Base-by-base conservation (phyloP, 2,113 vertebrate species). In the Larimichthys polyactis region DNA sequence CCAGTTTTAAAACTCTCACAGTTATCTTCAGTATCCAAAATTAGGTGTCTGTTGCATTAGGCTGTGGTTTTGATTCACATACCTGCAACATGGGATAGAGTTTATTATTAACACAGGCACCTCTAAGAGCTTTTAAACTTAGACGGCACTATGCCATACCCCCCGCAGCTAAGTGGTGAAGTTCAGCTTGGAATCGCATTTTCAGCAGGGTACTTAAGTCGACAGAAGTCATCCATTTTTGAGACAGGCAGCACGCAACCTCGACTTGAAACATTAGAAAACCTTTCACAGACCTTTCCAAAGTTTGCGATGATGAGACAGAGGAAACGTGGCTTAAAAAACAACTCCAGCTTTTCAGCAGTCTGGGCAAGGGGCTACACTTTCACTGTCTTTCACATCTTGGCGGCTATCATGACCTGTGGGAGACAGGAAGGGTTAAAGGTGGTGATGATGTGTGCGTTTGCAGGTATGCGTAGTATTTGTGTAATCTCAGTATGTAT, bases 141-240 rank as follows among this genome's bases (percentile, higher is more conserved):
- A 40, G 66, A 81, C 62, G 51, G 54, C 27, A 60, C 60, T 62
- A 69, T 8, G 40, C 62, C 11, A 0, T 36, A 48, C 17, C 36
- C 8, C 69, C 58, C 19, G 16, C 54, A 85, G 76, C 70, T 84
- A 69, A 77, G 85, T 75, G 43, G 60, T 1, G 1, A 76, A 84
- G 78, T 87, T 85, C 75, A 85, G 55, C 59, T 85, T 29, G 55
- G 46, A 88, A 82, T 43, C 69, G 36, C 52, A 87, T 87, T 84
- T 90, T 65, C 68, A 73, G 60, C 0, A 43, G 81, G 17, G 82
- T 82, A 83, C 76, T 90, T 83, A 75, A 77, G 55, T 77, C 3
- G 43, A 78, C 32, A 80, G 66, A 83, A 83, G 62, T 77, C 82
- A 82, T 80, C 78, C 68, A 83, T 92, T 92, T 91, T 85, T 81